These are phyloP conservation scores for Conus betulinus DNA, from an alignment of 1,140 invertebrate genomes.

Conservation along the genomic window DNA sequence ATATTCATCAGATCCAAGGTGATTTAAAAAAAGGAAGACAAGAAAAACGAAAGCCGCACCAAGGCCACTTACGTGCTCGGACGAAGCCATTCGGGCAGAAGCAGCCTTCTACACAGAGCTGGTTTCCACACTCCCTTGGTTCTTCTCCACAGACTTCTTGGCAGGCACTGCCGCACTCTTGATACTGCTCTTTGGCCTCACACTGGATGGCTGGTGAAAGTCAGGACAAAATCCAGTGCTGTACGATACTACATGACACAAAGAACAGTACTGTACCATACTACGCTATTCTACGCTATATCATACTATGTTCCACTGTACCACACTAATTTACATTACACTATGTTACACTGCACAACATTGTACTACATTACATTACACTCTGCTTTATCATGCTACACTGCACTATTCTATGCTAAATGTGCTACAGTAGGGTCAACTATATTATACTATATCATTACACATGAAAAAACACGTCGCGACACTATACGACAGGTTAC, in stretches of 20 bases:
- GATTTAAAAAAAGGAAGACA: too few species aligned
- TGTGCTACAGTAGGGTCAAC: too few species aligned
- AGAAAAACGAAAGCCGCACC: too few species aligned
- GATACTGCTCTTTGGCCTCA: conserved; percentile 87
- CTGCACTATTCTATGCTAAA: background rate
- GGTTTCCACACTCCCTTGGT: conserved; percentile 76
- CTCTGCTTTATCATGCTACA: background rate
- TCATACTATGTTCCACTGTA: background rate
- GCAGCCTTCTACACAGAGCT: conserved; percentile 91
- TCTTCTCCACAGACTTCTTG: conserved; percentile 83
- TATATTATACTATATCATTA: too few species aligned
- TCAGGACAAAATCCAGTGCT: too few species aligned
- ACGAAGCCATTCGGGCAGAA: conserved; percentile 88
- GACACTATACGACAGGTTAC: too few species aligned
- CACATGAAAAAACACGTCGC: too few species aligned
- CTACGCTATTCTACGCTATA: background rate
- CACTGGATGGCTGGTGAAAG: conserved; percentile 82
- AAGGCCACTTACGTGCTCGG: conserved; percentile 72
- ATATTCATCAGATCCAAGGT: too few species aligned
- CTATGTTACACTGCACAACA: background rate
- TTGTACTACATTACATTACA: background rate
- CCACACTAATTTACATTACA: background rate
- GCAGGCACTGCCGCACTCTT: conserved; percentile 86
- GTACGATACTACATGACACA: too few species aligned
- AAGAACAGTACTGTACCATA: conserved; percentile 76